Evolutionary conservation across 2,888 invertebrate genomes (phyloP), one percentile per base, ranked within the genome.

Genomic region (Temnothorax rugatulus): DNA sequence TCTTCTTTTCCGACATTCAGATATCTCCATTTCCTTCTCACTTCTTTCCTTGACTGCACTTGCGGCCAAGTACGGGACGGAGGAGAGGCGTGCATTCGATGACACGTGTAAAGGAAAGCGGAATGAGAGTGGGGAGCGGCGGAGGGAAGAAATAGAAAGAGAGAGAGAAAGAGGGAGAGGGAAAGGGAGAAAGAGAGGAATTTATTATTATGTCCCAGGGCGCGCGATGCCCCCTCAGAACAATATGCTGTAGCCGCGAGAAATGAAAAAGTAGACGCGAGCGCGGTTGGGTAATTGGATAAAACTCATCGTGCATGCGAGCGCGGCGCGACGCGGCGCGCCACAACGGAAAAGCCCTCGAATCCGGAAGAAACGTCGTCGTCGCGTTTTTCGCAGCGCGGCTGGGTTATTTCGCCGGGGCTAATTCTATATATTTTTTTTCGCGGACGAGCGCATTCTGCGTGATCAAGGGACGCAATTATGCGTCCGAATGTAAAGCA

Each of bases 181-280:
- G 50, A 52, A 66, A 34, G 59, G 29, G 29, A 74, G 59, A 69
- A 59, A 71, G 85, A 84, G 88, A 85, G 86, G 88, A 88, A 90
- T 90, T 89, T 90, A 90, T 89, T 90, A 90, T 90, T 90, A 90
- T 84, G 88, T 90, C 90, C 90, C 82, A 83, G 83, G 88, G 90
- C 89, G 54, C 89, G 47, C 85, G 84, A 87, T 88, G 89, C 87
- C 90, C 90, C 87, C 89, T 85, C 86, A 88, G 87, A 82, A 85
- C 89, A 88, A 89, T 90, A 89, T 87, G 89, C 86, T 85, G 84
- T 88, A 83, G 87, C 82, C 66, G 82, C 86, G 90, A 88, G 69
- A 87, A 88, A 89, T 89, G 89, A 88, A 87, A 90, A 89, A 88
- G 84, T 82, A 82, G 66, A 76, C 64, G 59, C 82, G 57, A 68